These are phyloP conservation scores for Drosophila cardini DNA, from an alignment of 1,140 invertebrate genomes.

Conservation along the genomic window DNA sequence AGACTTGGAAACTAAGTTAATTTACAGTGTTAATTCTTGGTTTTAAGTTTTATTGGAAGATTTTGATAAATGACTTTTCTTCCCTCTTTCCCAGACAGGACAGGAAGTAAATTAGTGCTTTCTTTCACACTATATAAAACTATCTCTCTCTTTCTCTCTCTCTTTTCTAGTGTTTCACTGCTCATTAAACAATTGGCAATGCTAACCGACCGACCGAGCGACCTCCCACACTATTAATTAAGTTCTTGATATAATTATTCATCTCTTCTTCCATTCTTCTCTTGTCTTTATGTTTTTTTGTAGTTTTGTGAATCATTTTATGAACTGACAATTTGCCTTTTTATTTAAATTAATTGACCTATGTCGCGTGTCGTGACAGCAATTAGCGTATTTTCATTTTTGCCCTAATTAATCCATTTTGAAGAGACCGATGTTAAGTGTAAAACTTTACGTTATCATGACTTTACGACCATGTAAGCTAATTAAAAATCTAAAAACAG, in stretches of 20 bases:
- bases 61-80: neutral
- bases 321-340: constrained; percentile 66
- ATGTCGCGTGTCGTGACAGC: constrained; percentile 70
- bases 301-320: constrained; percentile 35
- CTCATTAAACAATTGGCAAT: constrained; percentile 32
- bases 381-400: constrained; percentile 62
- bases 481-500: constrained; percentile 60
- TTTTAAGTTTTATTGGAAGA: neutral
- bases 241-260: constrained; percentile 32
- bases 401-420: constrained; percentile 67
- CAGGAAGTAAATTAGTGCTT: constrained; percentile 2
- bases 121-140: too few species aligned
- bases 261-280: neutral
- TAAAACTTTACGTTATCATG: constrained; percentile 37
- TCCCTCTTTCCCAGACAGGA: neutral
- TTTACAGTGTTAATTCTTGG: too few species aligned
- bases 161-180: neutral
- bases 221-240: constrained; percentile 64
- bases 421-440: neutral
- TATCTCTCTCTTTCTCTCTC: neutral
- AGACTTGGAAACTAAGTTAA: too few species aligned
- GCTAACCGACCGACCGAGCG: neutral
- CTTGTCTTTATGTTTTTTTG: neutral
- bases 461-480: constrained; percentile 69
- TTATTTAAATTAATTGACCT: constrained; percentile 83